Conservation (phyloP, 1,140 invertebrate genomes). For the Drosophila bipectinata region DNA sequence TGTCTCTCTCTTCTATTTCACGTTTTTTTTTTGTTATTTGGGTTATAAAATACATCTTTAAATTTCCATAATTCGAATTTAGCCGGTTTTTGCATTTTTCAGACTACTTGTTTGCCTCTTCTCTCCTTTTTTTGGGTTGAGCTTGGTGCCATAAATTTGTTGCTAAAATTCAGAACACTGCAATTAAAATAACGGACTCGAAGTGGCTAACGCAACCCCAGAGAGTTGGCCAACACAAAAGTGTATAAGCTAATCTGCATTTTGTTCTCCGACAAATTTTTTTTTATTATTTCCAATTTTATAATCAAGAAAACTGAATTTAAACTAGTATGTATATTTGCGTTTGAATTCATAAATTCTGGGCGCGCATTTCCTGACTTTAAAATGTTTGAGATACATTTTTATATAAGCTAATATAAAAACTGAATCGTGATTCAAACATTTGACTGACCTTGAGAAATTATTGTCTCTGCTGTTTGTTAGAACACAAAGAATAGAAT, state of each 20-base stretch:
- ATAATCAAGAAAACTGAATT: constrained; percentile 2
- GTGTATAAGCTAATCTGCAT: constrained; percentile 26
- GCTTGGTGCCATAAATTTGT: constrained; percentile 41
- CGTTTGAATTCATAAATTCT: constrained; percentile 39
- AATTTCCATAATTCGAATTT: constrained; percentile 43
- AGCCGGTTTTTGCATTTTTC: constrained; percentile 44
- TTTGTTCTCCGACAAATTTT: constrained; percentile 25
- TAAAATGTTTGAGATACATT: background rate
- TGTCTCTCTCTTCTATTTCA: background rate
- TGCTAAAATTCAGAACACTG: constrained; percentile 58
- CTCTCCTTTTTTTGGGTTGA: constrained; percentile 7
- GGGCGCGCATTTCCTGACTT: constrained; percentile 37
- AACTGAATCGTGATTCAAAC: constrained; percentile 28
- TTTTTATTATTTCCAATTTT: background rate
- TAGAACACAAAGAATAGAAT: constrained; percentile 38
- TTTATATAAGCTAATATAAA: background rate
- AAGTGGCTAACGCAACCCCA: constrained; percentile 11
- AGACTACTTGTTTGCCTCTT: background rate
- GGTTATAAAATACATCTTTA: constrained; percentile 41
- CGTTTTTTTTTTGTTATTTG: background rate
- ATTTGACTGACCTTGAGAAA: constrained; percentile 32
- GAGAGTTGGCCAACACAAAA: background rate
- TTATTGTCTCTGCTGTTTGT: constrained; percentile 19
- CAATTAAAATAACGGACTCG: constrained; percentile 59
- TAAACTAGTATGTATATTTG: constrained; percentile 29